These are phyloP conservation scores for Charaxes varanes DNA, from an alignment of 1,140 invertebrate species.

Conservation along the genomic window DNA sequence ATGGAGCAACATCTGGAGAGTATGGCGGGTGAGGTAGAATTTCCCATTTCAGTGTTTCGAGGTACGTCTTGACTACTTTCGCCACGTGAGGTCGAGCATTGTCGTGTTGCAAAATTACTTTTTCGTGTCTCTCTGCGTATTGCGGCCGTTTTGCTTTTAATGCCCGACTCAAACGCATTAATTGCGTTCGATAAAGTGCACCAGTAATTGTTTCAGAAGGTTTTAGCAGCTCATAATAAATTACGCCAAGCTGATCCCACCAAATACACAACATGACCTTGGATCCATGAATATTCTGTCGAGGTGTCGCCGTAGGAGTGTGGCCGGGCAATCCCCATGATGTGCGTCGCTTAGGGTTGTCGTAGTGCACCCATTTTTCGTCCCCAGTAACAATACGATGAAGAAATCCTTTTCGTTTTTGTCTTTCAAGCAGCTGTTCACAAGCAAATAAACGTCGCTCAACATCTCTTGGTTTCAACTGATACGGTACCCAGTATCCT, in stretches of 20 bases:
- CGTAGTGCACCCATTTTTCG: conserved; percentile 18
- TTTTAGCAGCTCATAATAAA: conserved; percentile 37
- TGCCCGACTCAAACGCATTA: not conserved
- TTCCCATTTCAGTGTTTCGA: conserved; percentile 1
- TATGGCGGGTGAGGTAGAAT: conserved; percentile 2
- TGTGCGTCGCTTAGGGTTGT: conserved; percentile 23
- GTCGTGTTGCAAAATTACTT: not conserved
- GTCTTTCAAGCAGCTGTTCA: not conserved
- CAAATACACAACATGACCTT: conserved; percentile 37
- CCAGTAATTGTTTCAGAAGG: not conserved
- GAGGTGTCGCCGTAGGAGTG: conserved; percentile 23
- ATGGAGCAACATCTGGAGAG: conserved; percentile 1
- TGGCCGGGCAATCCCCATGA: conserved; percentile 19
- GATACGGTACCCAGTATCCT: not conserved
- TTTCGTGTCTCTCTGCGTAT: not conserved
- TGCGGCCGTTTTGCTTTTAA: not conserved
- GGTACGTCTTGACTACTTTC: not conserved
- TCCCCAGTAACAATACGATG: conserved; percentile 19
- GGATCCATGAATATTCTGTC: conserved; percentile 19
- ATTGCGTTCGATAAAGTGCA: conserved; percentile 1
- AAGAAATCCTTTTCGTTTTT: conserved; percentile 3
- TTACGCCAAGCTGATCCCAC: conserved; percentile 36
- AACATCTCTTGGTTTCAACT: conserved; percentile 1
- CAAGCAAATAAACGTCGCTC: not conserved
- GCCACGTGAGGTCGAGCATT: conserved; percentile 1